Base-by-base conservation (phyloP, 2,113 vertebrate genomes). In the Machaerirhynchus nigripectus region DNA sequence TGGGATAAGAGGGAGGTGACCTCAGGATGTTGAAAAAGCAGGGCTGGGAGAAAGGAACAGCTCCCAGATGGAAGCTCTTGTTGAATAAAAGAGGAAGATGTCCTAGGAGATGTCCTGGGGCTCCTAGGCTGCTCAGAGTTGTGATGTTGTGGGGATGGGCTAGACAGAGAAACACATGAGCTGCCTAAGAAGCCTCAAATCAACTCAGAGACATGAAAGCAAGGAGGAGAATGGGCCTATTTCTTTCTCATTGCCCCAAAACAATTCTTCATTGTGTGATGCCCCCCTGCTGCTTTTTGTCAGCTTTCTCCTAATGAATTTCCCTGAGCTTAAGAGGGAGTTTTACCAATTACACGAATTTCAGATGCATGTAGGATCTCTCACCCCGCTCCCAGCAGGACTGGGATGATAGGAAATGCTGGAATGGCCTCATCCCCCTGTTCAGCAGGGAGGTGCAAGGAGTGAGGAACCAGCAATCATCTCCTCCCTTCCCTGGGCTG, bases 241-340 rank as follows among this genome's bases (percentile, higher is more conserved):
- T 91, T 92, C 50, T 87, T 95, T 90, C 91, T 61, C 71, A 59
- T 93, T 92, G 73, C 23, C 59, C 59, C 78, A 8, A 15, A 79
- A 55, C 70, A 86, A 8, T 87, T 80, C 65, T 81, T 84, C 74
- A 22, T 55, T 85, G 69, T 75, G 55, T 83, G 86, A 74, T 78
- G 69, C 59, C 33, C 60, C 73, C 89, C 86, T 87, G 74, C 92
- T 95, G 90, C 87, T 90, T 79, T 84, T 86, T 94, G 88, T 77
- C 80, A 80, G 70, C n/a, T 91, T 93, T 81, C 90, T 76, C 35
- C 3, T 77, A 59, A 96, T 83, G 80, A 92, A 70, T 64, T 82
- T 91, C 83, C 76, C 63, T 53, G 40, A 90, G 79, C 92, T 89
- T 93, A 73, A 30, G 49, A 17, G 13, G 30, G 65, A 46, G 33